These are phyloP conservation scores for Andrena chrysosceles DNA, from an alignment of 2,888 invertebrate genomes.

Conservation along the genomic window DNA sequence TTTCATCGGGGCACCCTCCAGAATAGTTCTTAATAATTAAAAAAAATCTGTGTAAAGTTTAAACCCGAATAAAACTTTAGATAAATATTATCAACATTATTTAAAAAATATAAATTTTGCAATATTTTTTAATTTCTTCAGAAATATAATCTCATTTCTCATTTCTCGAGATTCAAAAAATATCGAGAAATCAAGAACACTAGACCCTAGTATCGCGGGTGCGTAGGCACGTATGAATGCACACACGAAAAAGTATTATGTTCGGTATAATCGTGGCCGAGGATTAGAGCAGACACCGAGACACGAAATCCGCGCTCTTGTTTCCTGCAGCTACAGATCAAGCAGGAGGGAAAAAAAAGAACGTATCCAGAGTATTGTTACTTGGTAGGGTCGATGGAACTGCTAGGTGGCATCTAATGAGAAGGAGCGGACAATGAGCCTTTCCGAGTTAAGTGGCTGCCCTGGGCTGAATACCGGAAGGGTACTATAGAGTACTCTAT, in stretches of 20 bases:
- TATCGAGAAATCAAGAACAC: no score
- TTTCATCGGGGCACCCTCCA: no score
- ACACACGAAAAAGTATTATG: constrained; percentile 45
- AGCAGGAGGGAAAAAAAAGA: constrained; percentile 55
- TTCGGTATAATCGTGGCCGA: constrained; percentile 56
- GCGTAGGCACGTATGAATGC: neutral
- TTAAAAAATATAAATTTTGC: no score
- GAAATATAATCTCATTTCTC: no score
- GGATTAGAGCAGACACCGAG: constrained; percentile 61
- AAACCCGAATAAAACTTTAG: no score
- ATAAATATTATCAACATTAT: no score
- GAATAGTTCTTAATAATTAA: no score
- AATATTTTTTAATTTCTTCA: no score
- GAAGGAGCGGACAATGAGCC: constrained; percentile 69
- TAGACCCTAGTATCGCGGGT: neutral
- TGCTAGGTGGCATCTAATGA: constrained; percentile 72
- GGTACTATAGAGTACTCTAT: constrained; percentile 32
- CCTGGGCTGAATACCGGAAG: constrained; percentile 66
- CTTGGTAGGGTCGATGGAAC: constrained; percentile 63
- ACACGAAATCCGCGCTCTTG: constrained; percentile 51
- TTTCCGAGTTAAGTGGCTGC: constrained; percentile 64
- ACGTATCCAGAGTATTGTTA: constrained; percentile 66
- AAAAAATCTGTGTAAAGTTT: no score
- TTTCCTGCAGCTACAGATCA: constrained; percentile 66
- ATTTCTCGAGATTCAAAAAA: no score